A percentile compares a stretch with the other conserved stretches of the same genome.
phyloP scores from a whole-genome alignment of 2,113 vertebrate species.

The Cheirogaleus medius region DNA sequence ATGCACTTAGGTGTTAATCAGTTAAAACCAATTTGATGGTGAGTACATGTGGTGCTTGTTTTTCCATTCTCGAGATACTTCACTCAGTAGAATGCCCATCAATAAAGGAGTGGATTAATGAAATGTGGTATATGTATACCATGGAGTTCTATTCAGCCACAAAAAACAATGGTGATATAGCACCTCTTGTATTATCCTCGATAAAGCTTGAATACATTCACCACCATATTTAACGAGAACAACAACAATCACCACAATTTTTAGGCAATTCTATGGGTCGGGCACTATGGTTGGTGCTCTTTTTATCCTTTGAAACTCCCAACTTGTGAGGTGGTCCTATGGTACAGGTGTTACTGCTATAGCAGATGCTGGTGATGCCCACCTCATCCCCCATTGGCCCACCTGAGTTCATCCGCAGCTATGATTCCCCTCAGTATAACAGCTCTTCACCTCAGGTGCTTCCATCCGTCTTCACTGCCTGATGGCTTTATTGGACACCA shows the following conservation, averaged over 20 bases:
- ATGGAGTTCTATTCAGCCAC: no score
- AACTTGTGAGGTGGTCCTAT: not conserved
- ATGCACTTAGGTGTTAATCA: no score
- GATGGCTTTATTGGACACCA: not conserved
- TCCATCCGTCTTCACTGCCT: not conserved
- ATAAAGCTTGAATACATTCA: not conserved
- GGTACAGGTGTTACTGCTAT: not conserved
- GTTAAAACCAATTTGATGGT: no score
- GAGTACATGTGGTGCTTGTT: no score
- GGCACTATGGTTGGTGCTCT: not conserved
- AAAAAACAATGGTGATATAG: no score
- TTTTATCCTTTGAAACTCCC: not conserved
- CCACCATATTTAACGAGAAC: conserved; percentile 27
- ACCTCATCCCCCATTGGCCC: not conserved
- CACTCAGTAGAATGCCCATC: no score
- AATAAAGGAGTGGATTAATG: no score
- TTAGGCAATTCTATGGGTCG: not conserved
- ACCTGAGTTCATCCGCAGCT: not conserved
- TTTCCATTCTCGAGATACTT: no score
- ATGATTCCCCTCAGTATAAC: not conserved
- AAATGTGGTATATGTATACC: no score
- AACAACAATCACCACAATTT: not conserved
- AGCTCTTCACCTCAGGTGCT: not conserved
- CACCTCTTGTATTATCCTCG: no score
- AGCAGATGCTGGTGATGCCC: not conserved